A percentile compares a stretch with the other conserved stretches of the same genome.
Conservation (phyloP, 2,797 vertebrate genomes). For the Phoebastria nigripes region DNA sequence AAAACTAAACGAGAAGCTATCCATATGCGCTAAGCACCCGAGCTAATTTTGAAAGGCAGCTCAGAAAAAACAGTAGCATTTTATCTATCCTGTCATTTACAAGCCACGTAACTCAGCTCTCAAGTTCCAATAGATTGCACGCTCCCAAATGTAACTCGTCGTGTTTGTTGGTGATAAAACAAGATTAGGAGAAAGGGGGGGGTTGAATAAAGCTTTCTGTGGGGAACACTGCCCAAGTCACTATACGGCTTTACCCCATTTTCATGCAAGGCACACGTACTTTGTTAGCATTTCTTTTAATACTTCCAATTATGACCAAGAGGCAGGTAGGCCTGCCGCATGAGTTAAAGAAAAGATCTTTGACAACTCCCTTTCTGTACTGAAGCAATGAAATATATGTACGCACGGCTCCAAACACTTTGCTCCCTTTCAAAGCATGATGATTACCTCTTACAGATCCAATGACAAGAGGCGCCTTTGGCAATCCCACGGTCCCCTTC, state of each 20-base stretch:
- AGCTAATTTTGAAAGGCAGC: neutral
- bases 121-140: neutral
- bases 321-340: neutral
- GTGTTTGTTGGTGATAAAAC: neutral
- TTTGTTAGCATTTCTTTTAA: neutral
- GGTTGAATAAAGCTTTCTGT: neutral
- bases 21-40: neutral
- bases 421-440: slow-evolving; percentile 35
- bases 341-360: neutral
- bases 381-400: neutral
- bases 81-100: neutral
- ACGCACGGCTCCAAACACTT: neutral
- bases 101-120: neutral
- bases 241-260: neutral
- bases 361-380: neutral
- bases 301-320: neutral
- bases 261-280: neutral
- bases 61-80: neutral
- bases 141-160: accelerated
- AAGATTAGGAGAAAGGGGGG: neutral
- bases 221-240: neutral
- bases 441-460: slow-evolving; percentile 41
- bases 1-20: neutral
- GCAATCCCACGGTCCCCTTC: slow-evolving; percentile 49
- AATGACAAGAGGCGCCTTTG: slow-evolving; percentile 55